Evolutionary conservation across 2,797 vertebrate species (phyloP).

Genomic region (Chrysolophus pictus): DNA sequence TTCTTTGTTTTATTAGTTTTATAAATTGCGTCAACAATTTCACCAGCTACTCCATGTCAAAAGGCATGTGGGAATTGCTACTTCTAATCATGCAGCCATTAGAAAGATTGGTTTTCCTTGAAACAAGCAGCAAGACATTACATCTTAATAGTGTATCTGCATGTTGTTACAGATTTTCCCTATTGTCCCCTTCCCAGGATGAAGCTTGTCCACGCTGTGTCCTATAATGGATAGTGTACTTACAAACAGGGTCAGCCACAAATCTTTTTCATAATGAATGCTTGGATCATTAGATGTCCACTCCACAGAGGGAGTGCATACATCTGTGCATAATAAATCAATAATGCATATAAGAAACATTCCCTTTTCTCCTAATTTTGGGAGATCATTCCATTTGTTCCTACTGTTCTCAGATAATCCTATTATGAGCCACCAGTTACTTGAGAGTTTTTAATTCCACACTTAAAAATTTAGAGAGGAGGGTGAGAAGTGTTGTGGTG

Average conservation of each 20-base stretch:
- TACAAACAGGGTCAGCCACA: neutral
- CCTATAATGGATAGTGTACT: neutral
- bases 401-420: neutral
- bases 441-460: neutral
- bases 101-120: neutral
- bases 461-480: neutral
- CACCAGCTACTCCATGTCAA: neutral
- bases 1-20: neutral
- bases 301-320: neutral
- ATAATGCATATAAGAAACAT: neutral
- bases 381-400: neutral
- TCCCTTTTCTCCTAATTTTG: neutral
- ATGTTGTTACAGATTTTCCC: neutral
- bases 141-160: neutral
- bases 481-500: neutral
- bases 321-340: neutral
- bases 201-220: neutral
- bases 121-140: neutral
- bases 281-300: neutral
- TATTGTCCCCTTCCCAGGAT: neutral
- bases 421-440: neutral
- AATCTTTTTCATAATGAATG: neutral
- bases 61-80: neutral
- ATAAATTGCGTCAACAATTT: neutral
- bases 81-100: neutral